Conservation (phyloP, 2,888 invertebrate genomes). For the Agapetus fuscipes region DNA sequence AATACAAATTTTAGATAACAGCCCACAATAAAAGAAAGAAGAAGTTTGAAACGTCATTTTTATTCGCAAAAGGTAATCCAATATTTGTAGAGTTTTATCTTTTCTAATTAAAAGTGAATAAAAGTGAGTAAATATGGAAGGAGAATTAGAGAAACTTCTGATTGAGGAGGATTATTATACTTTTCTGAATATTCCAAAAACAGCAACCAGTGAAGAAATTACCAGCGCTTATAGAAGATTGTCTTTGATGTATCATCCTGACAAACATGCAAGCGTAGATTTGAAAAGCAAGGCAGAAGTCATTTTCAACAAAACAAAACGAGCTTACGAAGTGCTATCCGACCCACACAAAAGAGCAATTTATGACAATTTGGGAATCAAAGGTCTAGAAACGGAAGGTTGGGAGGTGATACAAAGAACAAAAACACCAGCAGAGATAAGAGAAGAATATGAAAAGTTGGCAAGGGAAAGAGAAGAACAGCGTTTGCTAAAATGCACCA, state of each 20-base stretch:
- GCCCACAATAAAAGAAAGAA: too few relatives aligned
- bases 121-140: too few relatives aligned
- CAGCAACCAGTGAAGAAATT: constrained; percentile 86
- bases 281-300: constrained; percentile 84
- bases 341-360: constrained; percentile 92
- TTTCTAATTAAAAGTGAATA: too few relatives aligned
- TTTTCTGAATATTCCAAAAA: constrained; percentile 73
- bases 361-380: constrained; percentile 91
- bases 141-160: constrained; percentile 56
- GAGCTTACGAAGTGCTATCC: constrained; percentile 89
- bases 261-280: constrained; percentile 80
- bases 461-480: constrained; percentile 80
- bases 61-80: too few relatives aligned
- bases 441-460: constrained; percentile 91
- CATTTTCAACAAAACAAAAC: constrained; percentile 86
- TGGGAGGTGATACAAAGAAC: constrained; percentile 91
- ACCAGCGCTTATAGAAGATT: constrained; percentile 85
- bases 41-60: too few relatives aligned
- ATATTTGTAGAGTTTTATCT: too few relatives aligned
- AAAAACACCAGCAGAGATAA: constrained; percentile 89
- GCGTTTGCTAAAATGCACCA: constrained; percentile 78
- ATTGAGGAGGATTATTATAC: constrained; percentile 82
- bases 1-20: too few relatives aligned
- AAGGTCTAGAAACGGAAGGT: constrained; percentile 87
- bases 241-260: constrained; percentile 92